Evolutionary conservation across 2,113 vertebrate genomes (phyloP).

Genomic region (Lagenorhynchus albirostris): DNA sequence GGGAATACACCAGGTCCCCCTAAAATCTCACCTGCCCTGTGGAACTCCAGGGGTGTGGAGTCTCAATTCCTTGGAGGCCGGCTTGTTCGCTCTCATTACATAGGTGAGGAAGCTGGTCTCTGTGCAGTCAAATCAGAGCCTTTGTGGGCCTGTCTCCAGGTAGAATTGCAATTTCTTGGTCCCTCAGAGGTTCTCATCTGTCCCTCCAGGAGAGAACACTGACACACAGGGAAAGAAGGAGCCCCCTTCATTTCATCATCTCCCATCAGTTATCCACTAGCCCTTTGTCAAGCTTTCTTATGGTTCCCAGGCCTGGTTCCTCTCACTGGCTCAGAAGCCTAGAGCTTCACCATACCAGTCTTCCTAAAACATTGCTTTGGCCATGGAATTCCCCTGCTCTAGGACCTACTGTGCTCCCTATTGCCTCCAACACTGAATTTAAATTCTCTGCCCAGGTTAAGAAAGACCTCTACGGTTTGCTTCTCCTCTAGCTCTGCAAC

Average conservation of each 20-base stretch:
- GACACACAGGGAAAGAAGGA: not conserved
- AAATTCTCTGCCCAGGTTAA: not conserved
- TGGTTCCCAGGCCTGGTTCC: too few species aligned
- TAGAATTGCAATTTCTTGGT: not conserved
- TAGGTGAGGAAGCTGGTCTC: not conserved
- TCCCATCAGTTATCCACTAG: not conserved
- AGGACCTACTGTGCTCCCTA: not conserved
- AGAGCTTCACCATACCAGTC: accelerated
- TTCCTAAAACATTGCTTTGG: not conserved
- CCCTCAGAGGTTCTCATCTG: not conserved
- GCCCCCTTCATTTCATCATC: too few species aligned
- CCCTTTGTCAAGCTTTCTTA: not conserved
- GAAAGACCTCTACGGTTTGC: not conserved
- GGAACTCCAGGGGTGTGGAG: not conserved
- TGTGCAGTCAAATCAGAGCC: not conserved
- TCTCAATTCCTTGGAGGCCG: not conserved
- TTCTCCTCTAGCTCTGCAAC: too few species aligned
- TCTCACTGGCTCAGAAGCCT: not conserved
- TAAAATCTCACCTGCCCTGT: not conserved
- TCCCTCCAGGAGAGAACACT: not conserved
- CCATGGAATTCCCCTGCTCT: not conserved
- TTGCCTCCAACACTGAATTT: not conserved
- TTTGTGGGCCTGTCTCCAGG: not conserved
- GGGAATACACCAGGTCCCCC: too few species aligned
- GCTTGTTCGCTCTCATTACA: not conserved